Evolutionary conservation across 1,140 invertebrate genomes (phyloP).

Genomic region (Solenopsis fugax): DNA sequence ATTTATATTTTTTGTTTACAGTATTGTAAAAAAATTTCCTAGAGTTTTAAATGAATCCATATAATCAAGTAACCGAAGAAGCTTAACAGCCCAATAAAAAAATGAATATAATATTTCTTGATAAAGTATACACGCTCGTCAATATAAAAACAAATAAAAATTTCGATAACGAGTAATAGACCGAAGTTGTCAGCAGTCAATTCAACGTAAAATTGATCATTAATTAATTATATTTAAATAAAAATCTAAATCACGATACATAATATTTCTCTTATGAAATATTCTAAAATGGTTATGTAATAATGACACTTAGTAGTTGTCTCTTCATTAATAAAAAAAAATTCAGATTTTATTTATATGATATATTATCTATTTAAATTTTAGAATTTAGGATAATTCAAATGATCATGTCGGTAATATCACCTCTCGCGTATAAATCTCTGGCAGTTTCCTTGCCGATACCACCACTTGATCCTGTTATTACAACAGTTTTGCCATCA

Average conservation of each 20-base stretch:
- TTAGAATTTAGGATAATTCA: background rate
- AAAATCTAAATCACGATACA: no score
- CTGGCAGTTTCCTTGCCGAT: conserved; percentile 95
- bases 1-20: background rate
- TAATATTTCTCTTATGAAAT: background rate
- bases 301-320: background rate
- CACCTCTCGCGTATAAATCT: conserved; percentile 92
- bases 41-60: background rate
- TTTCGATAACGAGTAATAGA: no score
- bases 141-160: no score
- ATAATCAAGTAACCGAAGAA: background rate
- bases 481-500: conserved; percentile 62
- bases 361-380: background rate
- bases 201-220: no score
- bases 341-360: background rate
- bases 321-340: no score
- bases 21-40: background rate
- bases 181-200: no score
- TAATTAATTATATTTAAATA: no score
- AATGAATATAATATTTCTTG: background rate
- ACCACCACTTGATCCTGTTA: conserved; percentile 96
- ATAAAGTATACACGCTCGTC: no score
- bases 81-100: background rate
- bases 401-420: conserved; percentile 31
- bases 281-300: background rate